A percentile compares a stretch with the other conserved stretches of the same genome.
Evolutionary conservation across 2,797 vertebrate species (phyloP).

Genomic region (Cryptoblepharus egeriae): DNA sequence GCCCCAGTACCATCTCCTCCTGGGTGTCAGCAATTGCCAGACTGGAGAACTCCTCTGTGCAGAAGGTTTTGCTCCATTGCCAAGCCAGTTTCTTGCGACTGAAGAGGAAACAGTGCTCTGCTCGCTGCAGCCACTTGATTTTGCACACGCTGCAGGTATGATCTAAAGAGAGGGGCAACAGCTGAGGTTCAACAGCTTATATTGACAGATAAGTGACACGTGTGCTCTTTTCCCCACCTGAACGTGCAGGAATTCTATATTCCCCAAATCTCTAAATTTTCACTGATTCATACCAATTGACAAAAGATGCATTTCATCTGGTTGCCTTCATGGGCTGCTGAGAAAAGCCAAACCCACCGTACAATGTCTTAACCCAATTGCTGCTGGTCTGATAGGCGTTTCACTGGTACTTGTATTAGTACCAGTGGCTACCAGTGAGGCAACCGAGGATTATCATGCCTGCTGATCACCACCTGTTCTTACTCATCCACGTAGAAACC

Average conservation of each 20-base stretch:
- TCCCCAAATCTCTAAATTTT: background rate
- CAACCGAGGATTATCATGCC: no score
- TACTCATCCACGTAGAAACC: no score
- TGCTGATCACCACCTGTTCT: no score
- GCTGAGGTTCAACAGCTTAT: background rate
- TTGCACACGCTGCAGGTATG: background rate
- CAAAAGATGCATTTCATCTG: no score
- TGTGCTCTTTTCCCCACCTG: accelerated
- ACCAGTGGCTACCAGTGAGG: no score
- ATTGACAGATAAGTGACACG: background rate
- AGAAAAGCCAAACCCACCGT: no score
- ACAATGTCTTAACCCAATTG: no score
- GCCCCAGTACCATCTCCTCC: conserved; percentile 5
- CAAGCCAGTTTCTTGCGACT: background rate
- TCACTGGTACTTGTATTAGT: no score
- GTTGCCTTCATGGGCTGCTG: no score
- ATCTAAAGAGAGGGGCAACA: background rate
- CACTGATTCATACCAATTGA: background rate
- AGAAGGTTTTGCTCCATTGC: background rate
- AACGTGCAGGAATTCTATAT: background rate
- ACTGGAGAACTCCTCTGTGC: background rate
- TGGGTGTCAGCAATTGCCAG: background rate
- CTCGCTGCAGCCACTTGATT: background rate
- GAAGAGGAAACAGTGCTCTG: background rate
- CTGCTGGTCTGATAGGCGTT: no score